A percentile compares a stretch with the other conserved stretches of the same genome.
Conservation (phyloP, 2,113 vertebrate genomes). For the Psilopsiagon aurifrons region DNA sequence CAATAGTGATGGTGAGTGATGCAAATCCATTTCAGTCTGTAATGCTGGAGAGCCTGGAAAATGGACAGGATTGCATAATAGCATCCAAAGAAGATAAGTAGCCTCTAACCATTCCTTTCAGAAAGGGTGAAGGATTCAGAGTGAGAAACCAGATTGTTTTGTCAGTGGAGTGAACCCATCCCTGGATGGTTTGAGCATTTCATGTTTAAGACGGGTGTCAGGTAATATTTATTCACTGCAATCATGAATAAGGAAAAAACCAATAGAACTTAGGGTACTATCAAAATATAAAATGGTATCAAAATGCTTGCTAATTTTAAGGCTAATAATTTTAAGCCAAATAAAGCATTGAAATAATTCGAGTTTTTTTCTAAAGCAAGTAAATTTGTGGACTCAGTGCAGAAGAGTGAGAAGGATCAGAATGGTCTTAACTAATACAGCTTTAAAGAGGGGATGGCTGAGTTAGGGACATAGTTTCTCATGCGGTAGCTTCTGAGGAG, state of each 20-base stretch:
- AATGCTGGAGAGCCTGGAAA: background rate
- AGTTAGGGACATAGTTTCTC: background rate
- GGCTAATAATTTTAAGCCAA: background rate
- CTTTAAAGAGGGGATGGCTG: background rate
- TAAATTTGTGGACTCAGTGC: background rate
- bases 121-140: background rate
- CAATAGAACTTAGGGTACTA: background rate
- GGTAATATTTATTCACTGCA: background rate
- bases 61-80: background rate
- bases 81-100: background rate
- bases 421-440: background rate
- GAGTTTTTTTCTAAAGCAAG: background rate
- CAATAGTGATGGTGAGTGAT: background rate
- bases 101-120: background rate
- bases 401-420: background rate
- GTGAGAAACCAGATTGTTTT: background rate
- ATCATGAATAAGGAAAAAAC: background rate
- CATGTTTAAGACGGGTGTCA: background rate
- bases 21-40: background rate
- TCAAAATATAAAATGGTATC: background rate
- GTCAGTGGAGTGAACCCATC: background rate
- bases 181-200: background rate
- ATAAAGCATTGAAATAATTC: background rate
- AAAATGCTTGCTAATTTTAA: background rate
- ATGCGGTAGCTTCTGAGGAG: background rate